phyloP scores from a whole-genome alignment of 37 sponge, comb jelly and placozoan species.

The Cliona cf. orientalis region DNA sequence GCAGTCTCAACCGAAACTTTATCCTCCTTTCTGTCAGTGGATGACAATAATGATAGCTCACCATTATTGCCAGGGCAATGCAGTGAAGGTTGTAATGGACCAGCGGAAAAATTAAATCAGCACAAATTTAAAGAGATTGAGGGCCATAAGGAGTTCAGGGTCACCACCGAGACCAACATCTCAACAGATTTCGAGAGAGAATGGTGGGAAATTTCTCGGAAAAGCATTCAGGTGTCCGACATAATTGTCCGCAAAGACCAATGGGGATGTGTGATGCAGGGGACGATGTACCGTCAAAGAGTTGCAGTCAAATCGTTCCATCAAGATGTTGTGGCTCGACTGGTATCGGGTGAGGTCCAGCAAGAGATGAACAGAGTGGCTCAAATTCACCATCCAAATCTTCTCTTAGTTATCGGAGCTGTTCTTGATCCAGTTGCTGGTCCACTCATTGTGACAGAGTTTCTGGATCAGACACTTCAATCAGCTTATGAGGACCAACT shows the following conservation, averaged over 20 bases:
- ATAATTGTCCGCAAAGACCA: no score
- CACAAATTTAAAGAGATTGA: no score
- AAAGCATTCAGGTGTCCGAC: not conserved
- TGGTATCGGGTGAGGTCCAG: not conserved
- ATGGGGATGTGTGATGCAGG: constrained; percentile 1
- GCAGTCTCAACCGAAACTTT: no score
- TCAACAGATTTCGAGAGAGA: no score
- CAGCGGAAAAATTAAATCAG: no score
- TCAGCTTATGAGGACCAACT: not conserved
- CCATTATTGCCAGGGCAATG: no score
- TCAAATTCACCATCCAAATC: constrained; percentile 60
- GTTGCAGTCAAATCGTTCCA: constrained; percentile 24
- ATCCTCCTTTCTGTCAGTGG: no score
- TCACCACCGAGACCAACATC: no score
- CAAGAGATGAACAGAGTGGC: constrained; percentile 56
- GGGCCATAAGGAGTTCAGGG: no score
- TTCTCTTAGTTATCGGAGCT: constrained; percentile 63
- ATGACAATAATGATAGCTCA: no score
- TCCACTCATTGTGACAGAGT: constrained; percentile 73
- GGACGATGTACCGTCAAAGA: not conserved
- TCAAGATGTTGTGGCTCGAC: not conserved
- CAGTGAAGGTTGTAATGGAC: no score
- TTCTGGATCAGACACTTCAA: constrained; percentile 53
- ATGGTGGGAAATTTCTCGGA: not conserved
- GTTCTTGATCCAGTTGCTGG: constrained; percentile 29